Conservation (phyloP, 2,888 invertebrate species). For the Apamea sordens region DNA sequence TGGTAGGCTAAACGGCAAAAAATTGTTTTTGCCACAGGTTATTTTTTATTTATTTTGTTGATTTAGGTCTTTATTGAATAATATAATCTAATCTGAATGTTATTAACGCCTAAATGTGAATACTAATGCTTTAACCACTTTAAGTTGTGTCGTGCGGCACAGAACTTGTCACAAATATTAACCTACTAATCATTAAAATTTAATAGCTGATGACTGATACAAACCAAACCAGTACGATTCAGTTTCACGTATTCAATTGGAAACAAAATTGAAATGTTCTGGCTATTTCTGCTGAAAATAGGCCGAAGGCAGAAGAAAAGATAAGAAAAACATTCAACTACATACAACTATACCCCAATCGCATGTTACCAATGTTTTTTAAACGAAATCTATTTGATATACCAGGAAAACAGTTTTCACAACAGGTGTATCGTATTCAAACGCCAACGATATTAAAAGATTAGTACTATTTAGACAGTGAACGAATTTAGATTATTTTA, state of each 20-base stretch:
- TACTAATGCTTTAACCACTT: neutral
- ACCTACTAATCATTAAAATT: neutral
- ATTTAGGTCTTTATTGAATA: neutral
- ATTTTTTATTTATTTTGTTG: neutral
- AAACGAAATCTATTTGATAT: neutral
- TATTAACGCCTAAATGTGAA: neutral
- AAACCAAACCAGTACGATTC: neutral
- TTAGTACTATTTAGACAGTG: neutral
- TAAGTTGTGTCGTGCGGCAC: neutral
- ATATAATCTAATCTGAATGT: neutral
- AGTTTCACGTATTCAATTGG: neutral
- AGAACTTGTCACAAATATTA: neutral
- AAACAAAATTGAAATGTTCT: too few relatives aligned
- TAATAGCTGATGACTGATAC: neutral
- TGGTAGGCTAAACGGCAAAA: too few relatives aligned
- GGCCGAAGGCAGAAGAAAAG: too few relatives aligned
- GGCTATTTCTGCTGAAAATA: neutral
- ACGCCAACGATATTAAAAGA: neutral
- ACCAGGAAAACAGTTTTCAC: neutral
- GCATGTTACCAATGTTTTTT: too few relatives aligned
- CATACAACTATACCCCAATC: too few relatives aligned
- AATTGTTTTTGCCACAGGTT: neutral
- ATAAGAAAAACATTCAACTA: too few relatives aligned
- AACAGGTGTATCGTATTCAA: neutral
- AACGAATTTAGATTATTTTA: too few relatives aligned